These are phyloP conservation scores for Nesogale talazaci DNA, from an alignment of 2,113 vertebrate species.

Conservation along the genomic window DNA sequence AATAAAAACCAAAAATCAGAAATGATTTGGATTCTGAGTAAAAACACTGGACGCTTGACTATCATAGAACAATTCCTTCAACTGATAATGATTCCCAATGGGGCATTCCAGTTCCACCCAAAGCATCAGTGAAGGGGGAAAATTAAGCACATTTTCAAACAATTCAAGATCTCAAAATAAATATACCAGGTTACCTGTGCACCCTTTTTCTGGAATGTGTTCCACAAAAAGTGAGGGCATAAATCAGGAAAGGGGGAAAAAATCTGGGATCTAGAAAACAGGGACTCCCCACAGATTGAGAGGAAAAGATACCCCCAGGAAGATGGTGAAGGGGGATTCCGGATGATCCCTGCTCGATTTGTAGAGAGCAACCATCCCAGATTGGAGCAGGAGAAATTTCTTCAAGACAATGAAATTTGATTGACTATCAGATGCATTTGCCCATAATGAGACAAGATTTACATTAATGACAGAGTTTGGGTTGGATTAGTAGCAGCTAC, in stretches of 20 bases:
- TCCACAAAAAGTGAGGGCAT: constrained; percentile 35
- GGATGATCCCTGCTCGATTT: background rate
- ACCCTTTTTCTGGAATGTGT: constrained; percentile 39
- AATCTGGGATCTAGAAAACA: constrained; percentile 21
- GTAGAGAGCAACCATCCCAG: background rate
- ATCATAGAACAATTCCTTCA: constrained; percentile 6
- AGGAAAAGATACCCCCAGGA: constrained; percentile 2
- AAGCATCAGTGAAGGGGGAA: background rate
- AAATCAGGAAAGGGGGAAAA: constrained; percentile 46
- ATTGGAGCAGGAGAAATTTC: constrained; percentile 27
- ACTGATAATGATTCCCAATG: constrained; percentile 28
- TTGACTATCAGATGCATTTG: constrained; percentile 32
- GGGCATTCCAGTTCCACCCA: constrained; percentile 16
- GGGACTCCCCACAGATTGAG: background rate
- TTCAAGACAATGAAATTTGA: background rate
- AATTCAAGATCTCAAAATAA: constrained; percentile 54
- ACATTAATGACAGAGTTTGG: background rate
- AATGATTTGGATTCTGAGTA: constrained; percentile 48
- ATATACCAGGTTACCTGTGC: background rate
- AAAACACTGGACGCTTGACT: constrained; percentile 2
- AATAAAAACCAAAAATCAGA: constrained; percentile 42
- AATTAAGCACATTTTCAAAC: constrained; percentile 42
- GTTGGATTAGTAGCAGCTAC: background rate
- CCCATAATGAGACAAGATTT: constrained; percentile 47
- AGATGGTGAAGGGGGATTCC: background rate